A percentile compares a stretch with the other conserved stretches of the same genome.
Evolutionary conservation across 2,888 invertebrate species (phyloP).

Genomic region (Tuta absoluta): DNA sequence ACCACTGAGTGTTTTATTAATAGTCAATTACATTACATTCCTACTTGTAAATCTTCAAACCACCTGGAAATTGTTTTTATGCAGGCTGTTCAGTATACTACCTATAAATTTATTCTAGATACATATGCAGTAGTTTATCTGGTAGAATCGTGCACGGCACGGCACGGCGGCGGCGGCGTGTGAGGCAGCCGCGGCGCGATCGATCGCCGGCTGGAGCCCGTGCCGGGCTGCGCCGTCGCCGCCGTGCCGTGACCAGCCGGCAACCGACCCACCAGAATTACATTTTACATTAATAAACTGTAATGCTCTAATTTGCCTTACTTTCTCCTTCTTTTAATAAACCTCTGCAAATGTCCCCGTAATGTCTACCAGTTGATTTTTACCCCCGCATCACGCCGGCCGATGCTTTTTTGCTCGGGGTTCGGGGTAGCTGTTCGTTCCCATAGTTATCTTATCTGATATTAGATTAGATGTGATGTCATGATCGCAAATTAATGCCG

Average conservation of each 20-base stretch:
- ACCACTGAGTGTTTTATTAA: background rate
- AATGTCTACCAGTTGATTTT: conserved; percentile 78
- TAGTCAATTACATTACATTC: too few relatives aligned
- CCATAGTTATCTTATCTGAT: conserved; percentile 2
- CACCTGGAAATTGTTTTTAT: too few relatives aligned
- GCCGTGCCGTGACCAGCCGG: conserved; percentile 51
- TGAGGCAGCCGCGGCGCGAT: background rate
- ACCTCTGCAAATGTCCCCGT: conserved; percentile 69
- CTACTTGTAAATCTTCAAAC: too few relatives aligned
- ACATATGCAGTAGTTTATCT: too few relatives aligned
- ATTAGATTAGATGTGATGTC: background rate
- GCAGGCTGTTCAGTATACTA: too few relatives aligned
- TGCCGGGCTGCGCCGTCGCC: conserved; percentile 37
- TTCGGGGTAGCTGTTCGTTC: background rate
- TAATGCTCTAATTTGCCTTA: conserved; percentile 77
- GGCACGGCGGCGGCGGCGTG: background rate
- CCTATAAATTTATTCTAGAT: too few relatives aligned
- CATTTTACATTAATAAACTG: conserved; percentile 78
- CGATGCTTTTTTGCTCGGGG: conserved; percentile 53
- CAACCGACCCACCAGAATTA: conserved; percentile 65
- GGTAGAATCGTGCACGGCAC: too few relatives aligned
- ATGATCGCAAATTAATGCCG: background rate
- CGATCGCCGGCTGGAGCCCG: background rate
- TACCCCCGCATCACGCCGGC: conserved; percentile 70
- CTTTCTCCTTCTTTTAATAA: conserved; percentile 78